These are phyloP conservation scores for Drosophila sordidapex DNA, from an alignment of 2,888 invertebrate species.

Conservation along the genomic window DNA sequence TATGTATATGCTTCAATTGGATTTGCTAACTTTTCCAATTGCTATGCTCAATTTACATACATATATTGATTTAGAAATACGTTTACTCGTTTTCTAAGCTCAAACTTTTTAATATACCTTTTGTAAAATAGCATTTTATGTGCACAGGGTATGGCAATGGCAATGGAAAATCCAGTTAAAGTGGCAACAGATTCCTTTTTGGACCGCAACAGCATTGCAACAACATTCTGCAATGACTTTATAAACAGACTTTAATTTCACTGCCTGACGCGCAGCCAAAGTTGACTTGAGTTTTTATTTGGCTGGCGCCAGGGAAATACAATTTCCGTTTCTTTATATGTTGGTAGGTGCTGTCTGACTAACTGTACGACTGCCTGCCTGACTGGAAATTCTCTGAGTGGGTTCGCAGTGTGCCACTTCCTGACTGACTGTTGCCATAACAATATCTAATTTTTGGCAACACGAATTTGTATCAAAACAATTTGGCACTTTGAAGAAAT, in stretches of 20 bases:
- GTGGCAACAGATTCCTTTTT: constrained; percentile 41
- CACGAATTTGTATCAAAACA: constrained; percentile 12
- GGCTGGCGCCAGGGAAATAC: constrained; percentile 51
- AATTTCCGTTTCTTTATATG: constrained; percentile 69
- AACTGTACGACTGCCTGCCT: background rate
- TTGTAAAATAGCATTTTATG: background rate
- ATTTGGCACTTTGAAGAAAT: constrained; percentile 40
- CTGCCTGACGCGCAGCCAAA: constrained; percentile 24
- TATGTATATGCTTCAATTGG: background rate
- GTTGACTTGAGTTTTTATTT: constrained; percentile 34
- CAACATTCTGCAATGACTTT: constrained; percentile 69
- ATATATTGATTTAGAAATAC: background rate
- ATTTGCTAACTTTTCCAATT: background rate
- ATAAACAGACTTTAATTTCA: constrained; percentile 79
- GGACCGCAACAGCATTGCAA: constrained; percentile 54
- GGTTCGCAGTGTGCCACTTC: constrained; percentile 27
- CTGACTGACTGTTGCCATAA: constrained; percentile 25
- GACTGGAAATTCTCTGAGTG: background rate
- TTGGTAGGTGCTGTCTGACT: constrained; percentile 15
- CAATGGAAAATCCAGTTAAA: constrained; percentile 20
- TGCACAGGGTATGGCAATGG: constrained; percentile 19
- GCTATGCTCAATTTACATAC: background rate
- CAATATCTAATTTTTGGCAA: constrained; percentile 22
- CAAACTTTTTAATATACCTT: background rate
- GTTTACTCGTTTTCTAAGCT: background rate